Conservation (phyloP, 1,140 invertebrate genomes). For the Drosophila sp. region DNA sequence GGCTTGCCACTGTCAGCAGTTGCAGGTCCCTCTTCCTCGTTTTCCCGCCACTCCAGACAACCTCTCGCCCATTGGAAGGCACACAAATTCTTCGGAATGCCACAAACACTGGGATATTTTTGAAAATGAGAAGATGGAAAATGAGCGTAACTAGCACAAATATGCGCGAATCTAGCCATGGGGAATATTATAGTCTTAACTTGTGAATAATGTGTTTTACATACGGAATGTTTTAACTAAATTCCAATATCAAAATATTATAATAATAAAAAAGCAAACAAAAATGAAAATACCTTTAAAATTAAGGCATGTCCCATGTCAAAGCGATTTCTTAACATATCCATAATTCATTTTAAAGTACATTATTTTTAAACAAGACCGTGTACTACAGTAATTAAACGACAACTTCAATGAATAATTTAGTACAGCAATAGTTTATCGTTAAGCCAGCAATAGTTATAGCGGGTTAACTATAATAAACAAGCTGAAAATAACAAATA, state of each 20-base stretch:
- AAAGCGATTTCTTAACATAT: no score
- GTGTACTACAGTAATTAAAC: not conserved
- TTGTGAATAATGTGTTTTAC: conserved; percentile 5
- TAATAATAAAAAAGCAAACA: not conserved
- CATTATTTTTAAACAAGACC: not conserved
- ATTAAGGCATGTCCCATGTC: no score
- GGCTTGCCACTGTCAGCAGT: conserved; percentile 50
- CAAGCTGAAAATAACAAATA: conserved; percentile 26
- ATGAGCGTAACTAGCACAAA: conserved; percentile 37
- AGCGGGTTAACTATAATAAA: conserved; percentile 50
- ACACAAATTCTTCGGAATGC: conserved; percentile 48
- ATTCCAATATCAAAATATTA: no score
- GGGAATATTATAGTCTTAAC: conserved; percentile 31
- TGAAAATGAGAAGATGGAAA: conserved; percentile 30
- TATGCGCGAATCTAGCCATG: conserved; percentile 39
- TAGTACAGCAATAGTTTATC: conserved; percentile 10
- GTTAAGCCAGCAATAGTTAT: conserved; percentile 36
- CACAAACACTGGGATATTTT: conserved; percentile 67
- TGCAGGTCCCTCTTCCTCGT: not conserved
- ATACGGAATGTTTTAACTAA: conserved; percentile 6
- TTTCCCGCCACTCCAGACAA: conserved; percentile 1
- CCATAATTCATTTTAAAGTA: not conserved
- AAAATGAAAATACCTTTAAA: no score
- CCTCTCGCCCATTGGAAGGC: conserved; percentile 5
- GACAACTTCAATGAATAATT: conserved; percentile 18